Base-by-base conservation (phyloP, 2,113 vertebrate species). In the Sisor rabdophorus region DNA sequence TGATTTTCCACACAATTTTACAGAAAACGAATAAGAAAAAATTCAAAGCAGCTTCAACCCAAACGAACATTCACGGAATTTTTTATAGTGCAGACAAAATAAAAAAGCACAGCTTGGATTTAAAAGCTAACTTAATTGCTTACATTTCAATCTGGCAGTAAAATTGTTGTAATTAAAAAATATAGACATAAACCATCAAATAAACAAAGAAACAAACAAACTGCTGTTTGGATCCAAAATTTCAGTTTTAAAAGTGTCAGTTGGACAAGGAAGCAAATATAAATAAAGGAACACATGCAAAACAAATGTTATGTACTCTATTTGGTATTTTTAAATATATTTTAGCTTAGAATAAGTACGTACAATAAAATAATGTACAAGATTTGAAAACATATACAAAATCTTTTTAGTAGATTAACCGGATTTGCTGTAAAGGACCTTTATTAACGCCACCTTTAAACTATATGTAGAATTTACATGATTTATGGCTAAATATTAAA, bases 391-490 rank as follows among this genome's bases (percentile, higher is more conserved):
- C 47, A 59, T 50, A 70, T 82, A 84, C 87, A 6, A 84, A 81
- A 84, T 81, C n/a, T 87, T 87, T 86, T 85, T 75, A 82, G 85
- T 83, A 87, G 76, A 40, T 86, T 84, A 89, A 87, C 85, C 88
- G 89, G 88, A 88, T 88, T 88, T 87, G 81, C 87, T 88, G 82
- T 85, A 89, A 83, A 90, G 89, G 85, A 89, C 85, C 84, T 81
- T 88, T 84, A 90, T 93, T 92, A 89, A 92, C 93, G 80, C 87
- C 90, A 93, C 80, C 80, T 94, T 10, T 92, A 93, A 92, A 93
- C 92, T 92, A 92, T 92, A 94, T 91, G 88, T 86, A 93, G 91
- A 85, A 83, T 78, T 84, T 79, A 87, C 87, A 94, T 93, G 85
- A 92, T 87, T 83, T 26, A 85, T 89, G 86, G 88, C 91, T 92